Evolutionary conservation across 2,113 vertebrate species (phyloP).

Genomic region (Bolborhynchus lineola): DNA sequence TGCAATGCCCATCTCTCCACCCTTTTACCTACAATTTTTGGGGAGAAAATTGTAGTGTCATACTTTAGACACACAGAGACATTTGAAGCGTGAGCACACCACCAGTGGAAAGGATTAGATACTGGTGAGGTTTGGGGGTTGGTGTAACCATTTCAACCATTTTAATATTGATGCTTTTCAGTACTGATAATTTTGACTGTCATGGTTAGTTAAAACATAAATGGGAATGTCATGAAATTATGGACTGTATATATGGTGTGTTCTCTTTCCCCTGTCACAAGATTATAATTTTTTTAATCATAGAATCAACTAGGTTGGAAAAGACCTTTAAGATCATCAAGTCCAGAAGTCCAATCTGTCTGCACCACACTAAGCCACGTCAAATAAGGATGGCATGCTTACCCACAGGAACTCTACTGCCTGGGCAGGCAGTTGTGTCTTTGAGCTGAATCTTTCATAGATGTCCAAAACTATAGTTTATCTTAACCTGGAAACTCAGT

Average conservation of each 20-base stretch:
- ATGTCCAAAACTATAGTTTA: not conserved
- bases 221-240: not conserved
- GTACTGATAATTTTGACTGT: not conserved
- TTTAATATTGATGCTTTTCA: not conserved
- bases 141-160: not conserved
- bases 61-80: not conserved
- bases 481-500: not conserved
- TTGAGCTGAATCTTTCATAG: not conserved
- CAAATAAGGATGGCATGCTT: rapidly evolving
- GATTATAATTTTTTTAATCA: not conserved
- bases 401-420: not conserved
- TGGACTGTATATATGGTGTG: not conserved
- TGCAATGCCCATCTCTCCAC: not conserved
- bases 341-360: not conserved
- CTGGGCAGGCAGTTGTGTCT: not conserved
- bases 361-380: not conserved
- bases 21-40: rapidly evolving
- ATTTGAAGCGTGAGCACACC: not conserved
- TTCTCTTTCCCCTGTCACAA: not conserved
- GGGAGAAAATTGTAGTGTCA: not conserved
- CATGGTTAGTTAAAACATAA: not conserved
- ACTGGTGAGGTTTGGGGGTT: not conserved
- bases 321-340: not conserved
- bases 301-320: not conserved
- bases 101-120: not conserved